Evolutionary conservation across 30 jellyfish, hydroid and myxozoan genomes (phyloP), one percentile per base, ranked within the genome.

Genomic region (Haliclystus octoradiatus): DNA sequence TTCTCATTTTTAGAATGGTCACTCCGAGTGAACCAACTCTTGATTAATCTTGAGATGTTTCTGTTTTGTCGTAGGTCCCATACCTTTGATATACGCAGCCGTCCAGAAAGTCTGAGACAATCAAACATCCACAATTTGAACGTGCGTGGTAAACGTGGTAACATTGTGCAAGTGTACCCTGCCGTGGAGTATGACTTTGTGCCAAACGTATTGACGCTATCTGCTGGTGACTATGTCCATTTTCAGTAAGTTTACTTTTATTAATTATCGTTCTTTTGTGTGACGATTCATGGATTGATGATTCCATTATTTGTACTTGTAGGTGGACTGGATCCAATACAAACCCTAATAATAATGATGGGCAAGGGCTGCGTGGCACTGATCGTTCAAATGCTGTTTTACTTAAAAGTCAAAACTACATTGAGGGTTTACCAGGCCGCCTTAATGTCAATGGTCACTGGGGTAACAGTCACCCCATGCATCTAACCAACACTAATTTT

Each of bases 311-410:
- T n/a, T n/a, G n/a, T n/a, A n/a, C n/a, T n/a, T n/a, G n/a, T n/a
- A 88, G 97, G 33, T 88, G 97, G 97, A 88, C 97, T n/a, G 97
- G 97, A 1, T 88, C 97, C 28, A 88, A 88, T 62, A 78, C 97
- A 28, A 88, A 88, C 81, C 93, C 93, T 19, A 72, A 85, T 25
- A 76, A 81, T 68, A 88, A 88, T 74, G 97, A 80, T 29, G 97
- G 97, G 9, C 97, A 88, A 60, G 97, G 97, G 2, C 31, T 76
- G 63, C 82, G 82, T 1, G 97, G 97, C 7, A 74, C 91, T 23
- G 97, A 88, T 66, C 85, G 97, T 12, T 65, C 83, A 9, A 88
- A 88, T 70, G 82, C 81, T 28, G 85, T 76, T 25, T 50, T 88
- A 28, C 74, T 81, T 22, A 75, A 84, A 13, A 73, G 62, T 7